These are phyloP conservation scores for Macrotis lagotis DNA, from an alignment of 2,113 vertebrate genomes.

Conservation along the genomic window DNA sequence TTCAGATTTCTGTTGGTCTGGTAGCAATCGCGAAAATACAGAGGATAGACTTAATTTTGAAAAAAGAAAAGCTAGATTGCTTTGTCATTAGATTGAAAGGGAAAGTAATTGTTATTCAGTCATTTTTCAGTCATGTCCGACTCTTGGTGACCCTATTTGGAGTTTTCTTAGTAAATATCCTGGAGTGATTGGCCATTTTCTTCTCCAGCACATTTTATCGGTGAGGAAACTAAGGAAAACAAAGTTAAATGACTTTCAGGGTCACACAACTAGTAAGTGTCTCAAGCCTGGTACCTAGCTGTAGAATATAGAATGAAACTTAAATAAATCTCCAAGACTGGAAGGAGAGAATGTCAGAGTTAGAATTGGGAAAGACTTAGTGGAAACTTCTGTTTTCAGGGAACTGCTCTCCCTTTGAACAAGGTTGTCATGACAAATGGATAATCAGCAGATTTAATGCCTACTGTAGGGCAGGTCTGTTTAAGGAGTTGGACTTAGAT, in stretches of 20 bases:
- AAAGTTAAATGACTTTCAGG: background rate
- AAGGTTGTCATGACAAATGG: background rate
- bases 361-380: background rate
- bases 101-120: background rate
- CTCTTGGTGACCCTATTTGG: background rate
- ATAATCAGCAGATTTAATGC: background rate
- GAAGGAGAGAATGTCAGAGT: background rate
- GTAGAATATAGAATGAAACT: background rate
- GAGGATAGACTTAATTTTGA: conserved; percentile 13
- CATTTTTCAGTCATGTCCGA: too few species aligned
- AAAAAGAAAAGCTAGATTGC: conserved; percentile 40
- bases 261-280: background rate
- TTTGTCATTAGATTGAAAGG: background rate
- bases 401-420: background rate
- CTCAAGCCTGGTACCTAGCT: too few species aligned
- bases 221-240: background rate
- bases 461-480: too few species aligned
- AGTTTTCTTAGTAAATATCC: background rate
- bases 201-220: background rate
- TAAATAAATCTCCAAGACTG: background rate
- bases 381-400: background rate
- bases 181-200: background rate
- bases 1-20: background rate
- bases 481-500: too few species aligned
- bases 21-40: conserved; percentile 14